Evolutionary conservation across 2,113 vertebrate species (phyloP), one percentile per base, ranked within the genome.

Genomic region (Piaya cayana): DNA sequence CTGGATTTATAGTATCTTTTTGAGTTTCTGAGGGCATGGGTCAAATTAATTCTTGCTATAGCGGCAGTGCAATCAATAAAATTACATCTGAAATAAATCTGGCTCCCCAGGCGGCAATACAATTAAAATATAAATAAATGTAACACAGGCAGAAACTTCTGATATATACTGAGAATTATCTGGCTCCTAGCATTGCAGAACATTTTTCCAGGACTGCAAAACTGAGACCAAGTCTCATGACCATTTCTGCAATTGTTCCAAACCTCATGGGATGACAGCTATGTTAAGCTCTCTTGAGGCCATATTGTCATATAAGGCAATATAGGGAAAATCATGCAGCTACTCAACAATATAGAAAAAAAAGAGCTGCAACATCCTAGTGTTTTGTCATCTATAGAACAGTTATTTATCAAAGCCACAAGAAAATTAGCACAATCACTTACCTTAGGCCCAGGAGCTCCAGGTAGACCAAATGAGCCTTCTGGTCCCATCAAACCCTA

Each of bases 401-500:
- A 82, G 45, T 59, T 4, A 8, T 78, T 60, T 67, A 65, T 49
- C 43, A 55, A 80, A 70, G 9, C 52, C 47, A 74, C 21, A 74
- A 52, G 18, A 6, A 53, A 72, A 95, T 37, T 55, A 63, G 50
- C 25, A 59, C 6, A 36, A 90, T 87, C 17, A 55, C 43, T 92
- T 97, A 99, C 99, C 99, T 99, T 99, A 25, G 92, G 65, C 92
- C 99, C 99, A 87, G 94, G 91, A 81, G 82, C 71, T 98, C 99
- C 99, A 94, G 97, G 97, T 63, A 97, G 95, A 89, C 99, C 99
- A 93, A 98, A 96, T 72, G 96, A 93, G 58, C 99, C 98, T 74
- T 93, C 98, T 82, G 96, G 97, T 97, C 99, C 99, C 87, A 97
- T 97, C 78, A 98, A 97, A 71, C 99, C 99, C 99, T 99, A 87